Evolutionary conservation across 2,888 invertebrate genomes (phyloP), one percentile per base, ranked within the genome.

Genomic region (Lasioglossum figueresi): DNA sequence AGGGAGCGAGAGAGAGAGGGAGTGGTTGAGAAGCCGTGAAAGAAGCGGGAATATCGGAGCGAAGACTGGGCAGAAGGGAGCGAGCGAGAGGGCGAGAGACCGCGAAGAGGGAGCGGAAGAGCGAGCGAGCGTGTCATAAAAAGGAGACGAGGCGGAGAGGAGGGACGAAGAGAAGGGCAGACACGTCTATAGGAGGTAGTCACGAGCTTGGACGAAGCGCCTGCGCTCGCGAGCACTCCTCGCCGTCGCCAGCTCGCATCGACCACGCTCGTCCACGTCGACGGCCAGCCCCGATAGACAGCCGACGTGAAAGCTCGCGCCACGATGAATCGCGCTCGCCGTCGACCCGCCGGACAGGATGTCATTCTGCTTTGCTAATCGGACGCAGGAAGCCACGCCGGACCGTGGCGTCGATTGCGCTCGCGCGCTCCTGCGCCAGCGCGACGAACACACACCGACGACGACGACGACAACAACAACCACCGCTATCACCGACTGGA

Each of bases 171-270:
- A 82, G 84, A 80, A 83, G 77, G 83, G 82, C 76, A 84, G 76
- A 77, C 86, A 75, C 82, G 82, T 90, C 83, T 78, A 83, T 80
- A 83, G 82, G 85, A 83, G 82, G 85, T 80, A 88, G 87, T 86
- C 85, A 86, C 89, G 90, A 90, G 89, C 85, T 88, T 89, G 82
- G 83, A 82, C 84, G 90, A 87, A 86, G 88, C 92, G 92, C 91
- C 89, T 89, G 91, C 91, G 92, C 89, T 82, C 82, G 86, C 82
- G 85, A 85, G 40, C 80, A 87, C 88, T 89, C 84, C 78, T 86
- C 88, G 23, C 79, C 86, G 85, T 85, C 81, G 71, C 74, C 86
- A 85, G 80, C 82, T 89, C 88, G 87, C 86, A 82, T 87, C 90
- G 90, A 87, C 85, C 79, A 85, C 85, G 87, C 83, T 81, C 80